These are phyloP conservation scores for Clanis bilineata DNA, from an alignment of 2,888 invertebrate species.

Conservation along the genomic window DNA sequence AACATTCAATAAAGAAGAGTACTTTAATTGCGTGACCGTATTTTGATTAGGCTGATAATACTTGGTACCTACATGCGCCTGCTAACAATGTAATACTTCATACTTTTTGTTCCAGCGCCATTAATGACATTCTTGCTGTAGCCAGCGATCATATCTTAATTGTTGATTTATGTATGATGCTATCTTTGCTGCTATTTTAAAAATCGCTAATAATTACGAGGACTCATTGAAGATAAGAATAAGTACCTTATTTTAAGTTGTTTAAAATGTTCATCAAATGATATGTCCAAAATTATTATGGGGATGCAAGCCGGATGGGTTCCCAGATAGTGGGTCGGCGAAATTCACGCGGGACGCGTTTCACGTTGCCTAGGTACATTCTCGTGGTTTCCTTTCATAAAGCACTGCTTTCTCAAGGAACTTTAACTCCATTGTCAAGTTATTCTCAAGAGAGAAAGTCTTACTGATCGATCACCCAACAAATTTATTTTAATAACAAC, in stretches of 20 bases:
- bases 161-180: slow-evolving; percentile 6
- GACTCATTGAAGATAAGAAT: background rate
- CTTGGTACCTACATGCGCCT: background rate
- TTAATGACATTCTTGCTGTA: slow-evolving; percentile 25
- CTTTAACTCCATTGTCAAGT: slow-evolving; percentile 53
- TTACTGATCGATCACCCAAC: slow-evolving; percentile 23
- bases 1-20: slow-evolving; percentile 68
- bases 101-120: slow-evolving; percentile 1
- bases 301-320: slow-evolving; percentile 49
- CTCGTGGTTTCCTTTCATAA: slow-evolving; percentile 43
- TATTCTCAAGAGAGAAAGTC: slow-evolving; percentile 46
- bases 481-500: slow-evolving; percentile 26
- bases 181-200: slow-evolving; percentile 2
- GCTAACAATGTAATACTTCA: background rate
- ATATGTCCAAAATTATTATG: no score
- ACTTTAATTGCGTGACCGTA: slow-evolving; percentile 66
- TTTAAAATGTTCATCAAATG: no score
- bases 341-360: slow-evolving; percentile 55
- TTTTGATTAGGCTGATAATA: slow-evolving; percentile 54
- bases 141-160: slow-evolving; percentile 11
- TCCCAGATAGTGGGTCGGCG: slow-evolving; percentile 57
- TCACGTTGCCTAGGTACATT: slow-evolving; percentile 42
- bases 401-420: slow-evolving; percentile 57
- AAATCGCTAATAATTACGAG: slow-evolving; percentile 2
- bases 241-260: background rate